Base-by-base conservation (phyloP, 2,113 vertebrate genomes). In the Synchiropus splendidus region DNA sequence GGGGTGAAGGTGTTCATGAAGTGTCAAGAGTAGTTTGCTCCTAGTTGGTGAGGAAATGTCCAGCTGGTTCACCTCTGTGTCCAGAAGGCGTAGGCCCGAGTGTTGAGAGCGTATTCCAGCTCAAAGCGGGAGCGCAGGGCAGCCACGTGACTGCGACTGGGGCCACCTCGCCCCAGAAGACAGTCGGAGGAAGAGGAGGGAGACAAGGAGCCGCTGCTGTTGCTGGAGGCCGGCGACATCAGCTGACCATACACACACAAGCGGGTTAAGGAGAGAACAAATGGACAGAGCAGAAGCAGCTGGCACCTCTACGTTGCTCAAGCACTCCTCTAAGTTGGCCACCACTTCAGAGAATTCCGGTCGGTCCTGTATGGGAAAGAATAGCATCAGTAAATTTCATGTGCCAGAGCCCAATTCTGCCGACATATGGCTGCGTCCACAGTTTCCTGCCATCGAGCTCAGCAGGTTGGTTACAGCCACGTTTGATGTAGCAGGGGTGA, bases 301-400 rank as follows among this genome's bases (percentile, higher is more conserved):
- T 27, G 4, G 55, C 74, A 95, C 93, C 90, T 98, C 92, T 1
- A 90, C 83, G 6, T 97, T 95, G 69, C 89, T 89, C 43, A 97
- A 85, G 30, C 92, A 97, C 51, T 97, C 92, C 59, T 96, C 92
- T 33, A 96, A 65, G 45, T 88, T 95, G 13, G 79, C 66, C 15
- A 96, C 90, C 2, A 98, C 89, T 79, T 97, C 91, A 14, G 91
- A 94, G 64, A 97, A 97, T 58, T 94, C 89, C 0, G 91, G 94
- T 39, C 94, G 86, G 52, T 92, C 92, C 94, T 98, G 72, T 5
- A 61, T n/a, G n/a, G 21, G 21, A 8, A 27, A 27, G 21, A 27
- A 27, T 4, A 27, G n/a, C n/a, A n/a, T n/a, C n/a, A n/a, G n/a
- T n/a, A n/a, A n/a, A n/a, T n/a, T n/a, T n/a, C n/a, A n/a, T n/a